A percentile compares a stretch with the other conserved stretches of the same genome.
These are phyloP conservation scores for Argyresthia albistria DNA, from an alignment of 2,888 invertebrate genomes.

Conservation along the genomic window DNA sequence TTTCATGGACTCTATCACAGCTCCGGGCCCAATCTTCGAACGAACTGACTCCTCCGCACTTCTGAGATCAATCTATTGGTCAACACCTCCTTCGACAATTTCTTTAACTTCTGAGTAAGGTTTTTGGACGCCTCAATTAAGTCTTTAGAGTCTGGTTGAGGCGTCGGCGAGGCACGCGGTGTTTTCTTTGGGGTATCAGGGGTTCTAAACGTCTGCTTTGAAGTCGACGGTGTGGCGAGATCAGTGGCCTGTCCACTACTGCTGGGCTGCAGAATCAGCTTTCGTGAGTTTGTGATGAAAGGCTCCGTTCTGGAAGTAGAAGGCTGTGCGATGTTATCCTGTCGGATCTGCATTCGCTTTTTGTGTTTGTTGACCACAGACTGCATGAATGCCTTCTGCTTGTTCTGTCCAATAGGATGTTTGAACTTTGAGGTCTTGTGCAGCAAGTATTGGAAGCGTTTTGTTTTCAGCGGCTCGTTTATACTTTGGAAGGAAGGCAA, in stretches of 20 bases:
- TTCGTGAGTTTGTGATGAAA: constrained; percentile 45
- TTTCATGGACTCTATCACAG: constrained; percentile 92
- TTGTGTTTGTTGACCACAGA: constrained; percentile 66
- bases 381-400: constrained; percentile 66
- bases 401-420: constrained; percentile 61
- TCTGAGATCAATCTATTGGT: constrained; percentile 74
- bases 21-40: constrained; percentile 72
- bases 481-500: constrained; percentile 59
- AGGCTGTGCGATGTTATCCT: constrained; percentile 45
- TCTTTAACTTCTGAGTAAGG: constrained; percentile 91
- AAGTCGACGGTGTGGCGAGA: constrained; percentile 33
- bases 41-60: constrained; percentile 62
- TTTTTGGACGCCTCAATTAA: constrained; percentile 93
- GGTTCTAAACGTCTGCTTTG: constrained; percentile 45
- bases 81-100: constrained; percentile 90
- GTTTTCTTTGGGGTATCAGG: constrained; percentile 51
- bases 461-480: constrained; percentile 62
- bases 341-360: constrained; percentile 52
- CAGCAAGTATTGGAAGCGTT: constrained; percentile 62
- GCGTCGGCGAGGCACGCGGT: constrained; percentile 40
- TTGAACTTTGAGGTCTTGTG: constrained; percentile 67
- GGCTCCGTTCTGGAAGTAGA: constrained; percentile 58
- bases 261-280: constrained; percentile 42
- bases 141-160: constrained; percentile 78
- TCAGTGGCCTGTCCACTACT: constrained; percentile 37